Evolutionary conservation across 2,888 invertebrate genomes (phyloP).

Genomic region (Nephrotoma guestfalica): DNA sequence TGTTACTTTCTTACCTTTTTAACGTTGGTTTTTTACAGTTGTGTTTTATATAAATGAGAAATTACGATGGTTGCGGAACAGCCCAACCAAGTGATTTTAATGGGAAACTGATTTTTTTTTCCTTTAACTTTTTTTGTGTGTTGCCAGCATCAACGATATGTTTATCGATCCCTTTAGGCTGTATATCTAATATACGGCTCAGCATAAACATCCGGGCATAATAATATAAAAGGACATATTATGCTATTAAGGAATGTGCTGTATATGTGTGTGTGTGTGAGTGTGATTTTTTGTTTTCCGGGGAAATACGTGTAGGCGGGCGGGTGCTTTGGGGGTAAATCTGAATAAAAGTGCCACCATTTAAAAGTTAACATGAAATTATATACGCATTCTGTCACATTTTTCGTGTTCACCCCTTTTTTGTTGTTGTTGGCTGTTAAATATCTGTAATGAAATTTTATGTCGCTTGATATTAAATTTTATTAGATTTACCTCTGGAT

Average conservation of each 20-base stretch:
- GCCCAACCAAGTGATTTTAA: not conserved
- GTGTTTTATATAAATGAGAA: not conserved
- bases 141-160: not conserved
- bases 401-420: not conserved
- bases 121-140: not conserved
- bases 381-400: not conserved
- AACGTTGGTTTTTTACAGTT: not conserved
- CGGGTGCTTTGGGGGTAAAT: not conserved
- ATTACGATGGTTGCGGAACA: not conserved
- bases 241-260: not conserved
- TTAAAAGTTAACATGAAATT: not conserved
- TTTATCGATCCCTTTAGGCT: not conserved
- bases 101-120: not conserved
- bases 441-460: not conserved
- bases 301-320: not conserved
- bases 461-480: not conserved
- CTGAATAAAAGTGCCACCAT: not conserved
- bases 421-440: not conserved
- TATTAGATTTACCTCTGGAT: not conserved
- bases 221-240: not conserved
- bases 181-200: not conserved
- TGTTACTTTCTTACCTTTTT: not conserved
- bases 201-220: not conserved
- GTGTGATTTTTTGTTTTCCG: not conserved
- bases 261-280: not conserved